A percentile compares a stretch with the other conserved stretches of the same genome.
Evolutionary conservation across 2,888 invertebrate species (phyloP).

Genomic region (Thereva nobilitata): DNA sequence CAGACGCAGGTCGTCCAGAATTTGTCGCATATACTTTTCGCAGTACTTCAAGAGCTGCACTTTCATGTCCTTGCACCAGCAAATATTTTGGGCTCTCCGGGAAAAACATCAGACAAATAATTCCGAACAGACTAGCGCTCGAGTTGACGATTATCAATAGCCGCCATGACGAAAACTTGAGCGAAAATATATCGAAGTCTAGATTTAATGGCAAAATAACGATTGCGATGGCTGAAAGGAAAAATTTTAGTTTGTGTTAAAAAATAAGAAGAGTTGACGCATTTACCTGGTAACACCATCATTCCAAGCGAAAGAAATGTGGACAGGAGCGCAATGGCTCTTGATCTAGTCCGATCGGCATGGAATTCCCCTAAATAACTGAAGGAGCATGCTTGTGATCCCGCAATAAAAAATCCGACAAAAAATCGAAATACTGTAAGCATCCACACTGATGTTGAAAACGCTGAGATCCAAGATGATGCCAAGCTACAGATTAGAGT

Average conservation of each 20-base stretch:
- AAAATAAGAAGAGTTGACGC: too few species aligned
- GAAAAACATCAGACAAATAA: slow-evolving; percentile 63
- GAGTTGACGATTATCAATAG: slow-evolving; percentile 69
- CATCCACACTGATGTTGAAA: slow-evolving; percentile 64
- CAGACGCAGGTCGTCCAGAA: slow-evolving; percentile 55
- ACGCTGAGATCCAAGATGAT: slow-evolving; percentile 63
- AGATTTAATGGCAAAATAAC: slow-evolving; percentile 66
- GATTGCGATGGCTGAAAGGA: slow-evolving; percentile 66
- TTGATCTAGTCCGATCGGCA: slow-evolving; percentile 58
- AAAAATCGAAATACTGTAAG: slow-evolving; percentile 66
- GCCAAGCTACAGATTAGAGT: slow-evolving; percentile 62
- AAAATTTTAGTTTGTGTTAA: too few species aligned
- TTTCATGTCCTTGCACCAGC: slow-evolving; percentile 64
- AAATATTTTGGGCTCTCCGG: slow-evolving; percentile 83
- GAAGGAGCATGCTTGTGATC: slow-evolving; percentile 63
- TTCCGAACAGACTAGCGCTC: slow-evolving; percentile 66
- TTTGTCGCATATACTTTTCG: slow-evolving; percentile 65
- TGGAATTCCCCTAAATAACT: slow-evolving; percentile 67
- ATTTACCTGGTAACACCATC: slow-evolving; percentile 61
- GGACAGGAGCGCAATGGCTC: slow-evolving; percentile 63
- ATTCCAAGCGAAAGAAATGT: slow-evolving; percentile 64
- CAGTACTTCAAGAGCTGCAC: slow-evolving; percentile 66
- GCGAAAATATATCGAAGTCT: slow-evolving; percentile 59
- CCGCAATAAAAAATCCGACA: slow-evolving; percentile 65
- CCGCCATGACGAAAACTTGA: slow-evolving; percentile 75